phyloP scores from a whole-genome alignment of 2,797 vertebrate genomes.

The Acrocephalus scirpaceus region DNA sequence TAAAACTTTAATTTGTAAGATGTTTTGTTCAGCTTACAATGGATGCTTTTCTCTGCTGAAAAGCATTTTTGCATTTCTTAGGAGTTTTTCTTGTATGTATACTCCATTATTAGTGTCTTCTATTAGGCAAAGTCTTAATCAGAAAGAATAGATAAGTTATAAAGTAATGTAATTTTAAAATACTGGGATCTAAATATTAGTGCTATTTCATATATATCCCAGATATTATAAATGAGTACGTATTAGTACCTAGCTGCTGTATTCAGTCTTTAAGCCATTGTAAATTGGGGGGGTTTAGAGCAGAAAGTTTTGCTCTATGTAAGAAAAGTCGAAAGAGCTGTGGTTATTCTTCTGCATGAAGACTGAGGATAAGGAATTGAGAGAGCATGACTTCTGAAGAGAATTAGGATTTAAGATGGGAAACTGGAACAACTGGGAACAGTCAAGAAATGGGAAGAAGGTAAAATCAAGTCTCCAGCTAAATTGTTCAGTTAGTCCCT shows the following conservation, averaged over 20 bases:
- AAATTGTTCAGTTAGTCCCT: neutral
- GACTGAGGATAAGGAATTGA: neutral
- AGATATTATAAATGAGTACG: neutral
- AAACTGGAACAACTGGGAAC: neutral
- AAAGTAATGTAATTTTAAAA: neutral
- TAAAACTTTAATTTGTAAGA: neutral
- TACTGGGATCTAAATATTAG: neutral
- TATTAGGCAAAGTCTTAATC: neutral
- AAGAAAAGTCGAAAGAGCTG: neutral
- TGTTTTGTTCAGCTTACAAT: neutral
- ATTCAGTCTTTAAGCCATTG: neutral
- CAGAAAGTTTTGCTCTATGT: neutral
- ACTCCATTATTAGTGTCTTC: neutral
- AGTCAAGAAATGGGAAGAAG: neutral
- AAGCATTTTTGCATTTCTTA: neutral
- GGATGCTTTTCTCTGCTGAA: neutral
- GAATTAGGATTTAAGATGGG: neutral
- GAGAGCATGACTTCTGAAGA: neutral
- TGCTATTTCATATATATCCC: neutral
- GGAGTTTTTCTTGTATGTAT: neutral
- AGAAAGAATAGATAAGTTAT: neutral
- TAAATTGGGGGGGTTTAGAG: neutral
- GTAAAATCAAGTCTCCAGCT: neutral
- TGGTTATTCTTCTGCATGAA: neutral
- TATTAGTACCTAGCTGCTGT: neutral